Evolutionary conservation across 2,888 invertebrate species (phyloP).

Genomic region (Villa cingulata): DNA sequence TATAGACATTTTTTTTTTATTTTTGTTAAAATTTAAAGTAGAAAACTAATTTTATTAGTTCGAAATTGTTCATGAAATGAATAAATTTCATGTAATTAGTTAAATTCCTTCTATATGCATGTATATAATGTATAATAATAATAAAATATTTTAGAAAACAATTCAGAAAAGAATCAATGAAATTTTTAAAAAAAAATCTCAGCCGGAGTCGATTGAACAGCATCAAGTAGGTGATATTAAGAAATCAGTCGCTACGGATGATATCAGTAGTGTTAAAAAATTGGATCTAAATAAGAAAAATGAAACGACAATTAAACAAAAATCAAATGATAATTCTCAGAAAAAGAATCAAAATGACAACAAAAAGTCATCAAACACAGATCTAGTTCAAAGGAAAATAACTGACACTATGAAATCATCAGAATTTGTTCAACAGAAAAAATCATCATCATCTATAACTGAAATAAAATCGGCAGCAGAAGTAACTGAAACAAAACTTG

Average conservation of each 20-base stretch:
- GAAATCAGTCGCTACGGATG: no score
- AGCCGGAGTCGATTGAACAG: no score
- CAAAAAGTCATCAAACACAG: background rate
- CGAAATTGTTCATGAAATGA: no score
- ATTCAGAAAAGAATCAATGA: slow-evolving; percentile 13
- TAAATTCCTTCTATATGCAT: no score
- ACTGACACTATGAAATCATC: background rate
- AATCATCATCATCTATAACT: background rate
- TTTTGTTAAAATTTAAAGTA: no score
- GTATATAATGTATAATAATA: no score
- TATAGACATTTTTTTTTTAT: slow-evolving; percentile 3
- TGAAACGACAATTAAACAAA: slow-evolving; percentile 3
- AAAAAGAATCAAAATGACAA: background rate
- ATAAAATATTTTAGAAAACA: no score
- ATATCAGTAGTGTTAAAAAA: no score
- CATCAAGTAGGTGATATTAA: no score
- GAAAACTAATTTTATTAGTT: slow-evolving; percentile 1
- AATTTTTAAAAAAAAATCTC: slow-evolving; percentile 9
- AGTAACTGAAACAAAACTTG: background rate
- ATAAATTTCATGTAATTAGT: no score
- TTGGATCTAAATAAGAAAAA: background rate
- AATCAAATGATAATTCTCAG: background rate
- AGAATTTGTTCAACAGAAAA: background rate
- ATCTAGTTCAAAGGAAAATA: slow-evolving; percentile 1
- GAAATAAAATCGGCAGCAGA: background rate